These are phyloP conservation scores for Notolabrus celidotus DNA, from an alignment of 2,797 vertebrate genomes.

Conservation along the genomic window DNA sequence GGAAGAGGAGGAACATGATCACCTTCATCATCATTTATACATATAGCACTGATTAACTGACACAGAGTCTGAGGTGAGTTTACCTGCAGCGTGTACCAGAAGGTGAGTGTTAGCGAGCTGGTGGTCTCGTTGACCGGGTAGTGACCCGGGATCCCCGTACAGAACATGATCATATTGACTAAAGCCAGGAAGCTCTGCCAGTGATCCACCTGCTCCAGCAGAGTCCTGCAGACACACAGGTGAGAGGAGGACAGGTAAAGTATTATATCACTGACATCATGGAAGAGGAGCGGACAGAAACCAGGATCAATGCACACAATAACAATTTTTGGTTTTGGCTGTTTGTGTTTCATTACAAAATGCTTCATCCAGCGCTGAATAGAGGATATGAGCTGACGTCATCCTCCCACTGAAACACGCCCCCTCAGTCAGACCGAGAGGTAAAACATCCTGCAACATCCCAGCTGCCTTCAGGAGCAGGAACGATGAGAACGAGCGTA, in stretches of 20 bases:
- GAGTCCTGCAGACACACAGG: conserved; percentile 84
- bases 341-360: too few relatives aligned
- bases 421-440: too few relatives aligned
- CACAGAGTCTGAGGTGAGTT: too few relatives aligned
- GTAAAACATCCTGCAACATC: too few relatives aligned
- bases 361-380: too few relatives aligned
- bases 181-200: conserved; percentile 98
- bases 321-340: too few relatives aligned
- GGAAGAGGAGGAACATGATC: background rate
- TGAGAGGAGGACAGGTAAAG: background rate
- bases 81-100: conserved; percentile 98
- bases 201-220: conserved; percentile 97
- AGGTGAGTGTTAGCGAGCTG: conserved; percentile 97
- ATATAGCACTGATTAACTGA: too few relatives aligned
- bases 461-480: too few relatives aligned
- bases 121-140: conserved; percentile 99
- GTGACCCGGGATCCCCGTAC: conserved; percentile 97
- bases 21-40: background rate
- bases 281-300: background rate
- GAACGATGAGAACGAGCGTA: too few relatives aligned
- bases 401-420: too few relatives aligned
- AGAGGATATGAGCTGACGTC: too few relatives aligned
- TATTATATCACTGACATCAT: background rate
- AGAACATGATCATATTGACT: conserved; percentile 99
- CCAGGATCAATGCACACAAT: too few relatives aligned